A percentile compares a stretch with the other conserved stretches of the same genome.
These are phyloP conservation scores for Drosophila tani DNA, from an alignment of 1,140 invertebrate genomes.

Conservation along the genomic window DNA sequence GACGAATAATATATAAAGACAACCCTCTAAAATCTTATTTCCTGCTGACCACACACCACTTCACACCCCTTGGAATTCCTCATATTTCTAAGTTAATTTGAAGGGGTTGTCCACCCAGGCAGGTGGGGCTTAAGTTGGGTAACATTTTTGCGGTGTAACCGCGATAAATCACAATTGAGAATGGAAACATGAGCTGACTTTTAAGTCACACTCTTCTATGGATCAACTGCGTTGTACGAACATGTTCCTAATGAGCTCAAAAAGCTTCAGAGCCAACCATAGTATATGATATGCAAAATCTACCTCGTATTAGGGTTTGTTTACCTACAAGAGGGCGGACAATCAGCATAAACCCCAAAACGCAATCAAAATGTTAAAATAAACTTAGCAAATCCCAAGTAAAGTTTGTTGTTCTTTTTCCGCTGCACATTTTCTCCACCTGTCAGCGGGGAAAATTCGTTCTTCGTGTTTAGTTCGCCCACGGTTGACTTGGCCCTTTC, in stretches of 20 bases:
- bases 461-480: conserved; percentile 26
- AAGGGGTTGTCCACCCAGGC: conserved; percentile 13
- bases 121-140: not conserved
- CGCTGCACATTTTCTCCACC: conserved; percentile 34
- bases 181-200: conserved; percentile 2
- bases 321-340: conserved; percentile 34
- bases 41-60: conserved; percentile 7
- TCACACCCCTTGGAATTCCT: not conserved
- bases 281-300: conserved; percentile 11
- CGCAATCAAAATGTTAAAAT: conserved; percentile 51
- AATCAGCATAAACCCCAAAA: conserved; percentile 47
- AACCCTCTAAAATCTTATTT: no score
- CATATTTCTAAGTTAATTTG: conserved; percentile 5
- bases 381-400: conserved; percentile 45
- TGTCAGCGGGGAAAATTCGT: conserved; percentile 50
- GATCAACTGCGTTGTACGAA: not conserved
- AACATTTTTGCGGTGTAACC: conserved; percentile 11
- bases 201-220: conserved; percentile 8
- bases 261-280: conserved; percentile 12
- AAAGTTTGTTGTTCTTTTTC: conserved; percentile 42
- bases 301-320: conserved; percentile 11
- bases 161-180: conserved; percentile 34
- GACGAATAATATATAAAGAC: no score
- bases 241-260: conserved; percentile 23
- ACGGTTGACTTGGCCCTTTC: conserved; percentile 18